Evolutionary conservation across 2,888 invertebrate genomes (phyloP), one percentile per base, ranked within the genome.

Genomic region (Parnassius glacialis): DNA sequence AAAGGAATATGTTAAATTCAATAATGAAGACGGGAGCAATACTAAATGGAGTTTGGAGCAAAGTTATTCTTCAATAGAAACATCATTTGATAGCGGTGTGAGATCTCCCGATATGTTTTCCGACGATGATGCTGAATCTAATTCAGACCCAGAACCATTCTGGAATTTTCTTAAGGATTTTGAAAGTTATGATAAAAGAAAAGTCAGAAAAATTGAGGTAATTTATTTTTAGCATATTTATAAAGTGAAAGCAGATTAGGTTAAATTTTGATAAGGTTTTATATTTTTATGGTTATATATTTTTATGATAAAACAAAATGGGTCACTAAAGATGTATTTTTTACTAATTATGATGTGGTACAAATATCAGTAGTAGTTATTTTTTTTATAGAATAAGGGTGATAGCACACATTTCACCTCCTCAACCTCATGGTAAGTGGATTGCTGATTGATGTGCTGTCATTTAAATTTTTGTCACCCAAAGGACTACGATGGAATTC

Each of bases 31-130:
- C 13, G 78, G 76, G 0, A 84, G 76, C 58, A 77, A 69, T 57
- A 67, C 70, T 20, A 90, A 87, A 69, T 90, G 87, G 88, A 86
- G 83, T 65, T 78, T 77, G 3, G 90, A 91, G 45, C 85, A 86
- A 13, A 90, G 89, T 66, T 85, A 80, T 63, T 90, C 90, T 2
- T 91, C 90, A 11, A 74, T 87, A 1, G 90, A 91, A 64, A 85
- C 84, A 11, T 90, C 90, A 1, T 90, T 87, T 81, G 90, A 90
- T 71, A 91, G 90, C 72, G 90, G 90, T 67, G 83, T 90, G 50
- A 74, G 91, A 53, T 94, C 94, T 59, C 95, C 95, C 0, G 94
- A 95, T 74, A 85, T 95, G 75, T 95, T 95, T 78, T 93, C 93
- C 64, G 94, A 94, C 64, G 90, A 87, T 52, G 82, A 81, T 9